phyloP scores from a whole-genome alignment of 2,113 vertebrate species.

The Lynx canadensis region DNA sequence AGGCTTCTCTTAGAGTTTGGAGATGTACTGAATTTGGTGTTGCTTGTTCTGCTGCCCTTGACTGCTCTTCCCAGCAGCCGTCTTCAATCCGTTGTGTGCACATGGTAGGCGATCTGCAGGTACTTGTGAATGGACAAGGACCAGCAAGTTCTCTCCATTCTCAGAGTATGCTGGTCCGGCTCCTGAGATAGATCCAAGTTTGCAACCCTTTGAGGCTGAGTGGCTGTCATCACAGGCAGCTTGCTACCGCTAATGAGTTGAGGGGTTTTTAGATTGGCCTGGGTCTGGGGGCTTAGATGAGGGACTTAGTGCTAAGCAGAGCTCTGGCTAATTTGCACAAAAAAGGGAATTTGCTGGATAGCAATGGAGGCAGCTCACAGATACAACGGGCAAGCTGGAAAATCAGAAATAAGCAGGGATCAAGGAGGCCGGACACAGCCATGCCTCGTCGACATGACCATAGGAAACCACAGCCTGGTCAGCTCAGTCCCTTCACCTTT shows the following conservation, averaged over 20 bases:
- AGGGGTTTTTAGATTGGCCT: neutral
- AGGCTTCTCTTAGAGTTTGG: neutral
- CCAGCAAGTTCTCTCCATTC: neutral
- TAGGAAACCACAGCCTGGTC: neutral
- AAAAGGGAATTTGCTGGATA: neutral
- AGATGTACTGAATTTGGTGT: neutral
- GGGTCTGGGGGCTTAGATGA: neutral
- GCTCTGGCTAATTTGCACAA: neutral
- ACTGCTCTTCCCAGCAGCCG: neutral
- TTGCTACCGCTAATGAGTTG: neutral
- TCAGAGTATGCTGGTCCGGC: neutral
- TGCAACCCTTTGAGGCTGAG: neutral
- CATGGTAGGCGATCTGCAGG: neutral
- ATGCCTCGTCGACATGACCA: neutral
- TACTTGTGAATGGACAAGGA: neutral
- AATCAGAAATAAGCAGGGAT: neutral
- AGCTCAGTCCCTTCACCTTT: neutral
- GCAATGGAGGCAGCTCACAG: neutral
- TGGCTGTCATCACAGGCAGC: neutral
- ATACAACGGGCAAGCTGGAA: neutral
- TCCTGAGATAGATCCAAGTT: neutral
- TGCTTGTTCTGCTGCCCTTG: neutral
- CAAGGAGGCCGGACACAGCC: neutral
- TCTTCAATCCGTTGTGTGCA: neutral
- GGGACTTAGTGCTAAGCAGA: neutral